Percentiles rank a stretch among this genome's conserved stretches.
Evolutionary conservation across 2,797 vertebrate genomes (phyloP).

Genomic region (Lepidocolaptes lacrymiger): DNA sequence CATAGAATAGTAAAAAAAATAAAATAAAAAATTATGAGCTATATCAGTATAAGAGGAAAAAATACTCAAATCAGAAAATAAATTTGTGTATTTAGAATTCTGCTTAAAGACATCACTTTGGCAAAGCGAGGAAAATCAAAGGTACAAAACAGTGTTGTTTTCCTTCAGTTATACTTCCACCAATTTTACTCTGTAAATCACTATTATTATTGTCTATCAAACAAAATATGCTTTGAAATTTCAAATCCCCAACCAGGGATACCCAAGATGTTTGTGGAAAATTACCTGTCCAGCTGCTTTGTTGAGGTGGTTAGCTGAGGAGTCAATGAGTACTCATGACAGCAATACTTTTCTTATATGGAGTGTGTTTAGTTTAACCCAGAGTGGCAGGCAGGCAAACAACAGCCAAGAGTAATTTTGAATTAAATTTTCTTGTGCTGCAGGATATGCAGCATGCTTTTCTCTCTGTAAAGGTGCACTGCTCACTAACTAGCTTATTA

Average conservation of each 20-base stretch:
- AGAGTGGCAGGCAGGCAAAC: not conserved
- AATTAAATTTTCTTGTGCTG: not conserved
- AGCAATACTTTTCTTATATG: not conserved
- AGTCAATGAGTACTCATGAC: not conserved
- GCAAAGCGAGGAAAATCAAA: not conserved
- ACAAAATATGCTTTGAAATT: not conserved
- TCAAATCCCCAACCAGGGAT: not conserved
- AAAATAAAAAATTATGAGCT: not conserved
- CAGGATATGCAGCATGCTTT: not conserved
- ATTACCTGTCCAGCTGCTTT: not conserved
- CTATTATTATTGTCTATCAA: not conserved
- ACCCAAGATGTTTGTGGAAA: not conserved
- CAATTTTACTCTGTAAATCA: not conserved
- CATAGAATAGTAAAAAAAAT: not conserved
- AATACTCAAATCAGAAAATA: not conserved
- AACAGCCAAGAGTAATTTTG: not conserved
- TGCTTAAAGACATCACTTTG: not conserved
- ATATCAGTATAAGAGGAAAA: not conserved
- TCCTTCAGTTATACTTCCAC: not conserved
- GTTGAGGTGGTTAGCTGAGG: not conserved
- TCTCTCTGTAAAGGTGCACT: not conserved
- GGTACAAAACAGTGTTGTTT: not conserved
- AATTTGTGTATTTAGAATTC: not conserved
- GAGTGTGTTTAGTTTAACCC: not conserved
- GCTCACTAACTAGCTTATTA: not conserved